Conservation (phyloP, 2,113 vertebrate species). For the Eretmochelys imbricata region DNA sequence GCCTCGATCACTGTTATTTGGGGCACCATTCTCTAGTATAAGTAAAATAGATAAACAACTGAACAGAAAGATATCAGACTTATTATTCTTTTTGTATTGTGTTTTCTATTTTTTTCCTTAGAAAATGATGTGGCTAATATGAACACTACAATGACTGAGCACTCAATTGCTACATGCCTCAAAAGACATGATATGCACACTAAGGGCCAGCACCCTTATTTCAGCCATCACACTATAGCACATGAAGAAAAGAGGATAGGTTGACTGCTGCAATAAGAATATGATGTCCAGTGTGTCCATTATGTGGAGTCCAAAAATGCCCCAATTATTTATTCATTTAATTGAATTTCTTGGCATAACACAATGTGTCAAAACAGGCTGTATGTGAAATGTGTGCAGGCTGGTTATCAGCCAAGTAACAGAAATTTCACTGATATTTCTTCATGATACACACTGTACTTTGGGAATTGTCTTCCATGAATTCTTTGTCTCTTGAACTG, state of each 20-base stretch:
- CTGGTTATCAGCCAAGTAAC: not conserved
- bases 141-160: not conserved
- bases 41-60: not conserved
- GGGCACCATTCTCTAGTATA: not conserved
- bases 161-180: not conserved
- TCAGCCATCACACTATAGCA: conserved; percentile 6
- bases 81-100: not conserved
- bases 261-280: not conserved
- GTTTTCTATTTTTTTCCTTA: not conserved
- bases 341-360: conserved; percentile 18
- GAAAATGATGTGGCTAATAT: not conserved
- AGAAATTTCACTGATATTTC: not conserved
- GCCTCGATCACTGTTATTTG: not conserved
- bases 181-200: not conserved
- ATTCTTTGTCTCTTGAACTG: not conserved
- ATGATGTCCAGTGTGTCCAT: not conserved
- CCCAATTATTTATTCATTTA: conserved; percentile 25
- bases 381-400: not conserved
- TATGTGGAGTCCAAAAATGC: not conserved
- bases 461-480: not conserved
- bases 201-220: not conserved
- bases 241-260: conserved; percentile 6
- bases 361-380: not conserved
- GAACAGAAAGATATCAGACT: not conserved
- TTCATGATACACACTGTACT: not conserved